These are phyloP conservation scores for Alloplasta piceator DNA, from an alignment of 2,888 invertebrate species.

Conservation along the genomic window DNA sequence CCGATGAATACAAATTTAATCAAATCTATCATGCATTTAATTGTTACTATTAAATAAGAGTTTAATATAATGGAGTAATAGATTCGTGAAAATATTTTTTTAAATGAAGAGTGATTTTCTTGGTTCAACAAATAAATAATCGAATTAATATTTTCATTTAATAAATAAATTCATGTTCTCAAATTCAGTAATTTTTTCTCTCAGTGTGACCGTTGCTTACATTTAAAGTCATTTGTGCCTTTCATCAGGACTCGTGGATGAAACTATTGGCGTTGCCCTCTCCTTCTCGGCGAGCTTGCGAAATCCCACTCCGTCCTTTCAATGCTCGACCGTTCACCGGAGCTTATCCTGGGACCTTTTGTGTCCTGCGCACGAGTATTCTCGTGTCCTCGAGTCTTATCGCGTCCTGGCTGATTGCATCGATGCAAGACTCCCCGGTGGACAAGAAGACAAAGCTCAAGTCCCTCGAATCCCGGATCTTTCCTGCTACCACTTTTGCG, in stretches of 20 bases:
- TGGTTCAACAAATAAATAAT: no score
- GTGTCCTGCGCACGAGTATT: slow-evolving; percentile 58
- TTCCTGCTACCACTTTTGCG: slow-evolving; percentile 21
- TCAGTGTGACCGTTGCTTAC: not conserved
- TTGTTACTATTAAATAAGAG: no score
- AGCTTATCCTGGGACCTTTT: slow-evolving; percentile 66
- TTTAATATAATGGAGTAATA: no score
- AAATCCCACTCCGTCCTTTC: not conserved
- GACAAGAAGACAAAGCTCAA: slow-evolving; percentile 2
- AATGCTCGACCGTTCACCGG: slow-evolving; percentile 46
- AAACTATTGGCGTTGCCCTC: not conserved
- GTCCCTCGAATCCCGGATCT: slow-evolving; percentile 52
- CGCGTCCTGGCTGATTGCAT: slow-evolving; percentile 60
- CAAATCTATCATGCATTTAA: no score
- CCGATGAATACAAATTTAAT: no score
- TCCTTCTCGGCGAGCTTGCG: not conserved
- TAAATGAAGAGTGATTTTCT: no score
- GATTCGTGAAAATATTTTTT: no score
- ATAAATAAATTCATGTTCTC: no score
- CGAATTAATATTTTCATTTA: no score
- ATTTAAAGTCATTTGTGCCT: slow-evolving; percentile 6
- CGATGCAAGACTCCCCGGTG: slow-evolving; percentile 34
- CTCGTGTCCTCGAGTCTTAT: slow-evolving; percentile 59
- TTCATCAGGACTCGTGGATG: not conserved
- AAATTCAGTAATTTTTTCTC: no score